Evolutionary conservation across 1,140 invertebrate species (phyloP).

Genomic region (Nylanderia fulva): DNA sequence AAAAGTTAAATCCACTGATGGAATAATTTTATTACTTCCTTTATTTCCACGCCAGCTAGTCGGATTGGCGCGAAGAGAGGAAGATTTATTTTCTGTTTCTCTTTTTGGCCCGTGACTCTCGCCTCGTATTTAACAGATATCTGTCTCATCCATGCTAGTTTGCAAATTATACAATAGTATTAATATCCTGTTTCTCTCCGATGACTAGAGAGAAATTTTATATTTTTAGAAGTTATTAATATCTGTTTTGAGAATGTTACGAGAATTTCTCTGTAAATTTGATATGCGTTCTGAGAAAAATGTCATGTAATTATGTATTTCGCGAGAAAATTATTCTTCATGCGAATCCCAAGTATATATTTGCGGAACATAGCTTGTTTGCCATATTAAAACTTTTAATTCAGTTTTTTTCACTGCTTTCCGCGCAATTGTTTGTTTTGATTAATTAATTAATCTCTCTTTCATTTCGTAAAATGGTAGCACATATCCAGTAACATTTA

Average conservation of each 20-base stretch:
- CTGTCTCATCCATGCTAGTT: not conserved
- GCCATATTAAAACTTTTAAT: slow-evolving; percentile 30
- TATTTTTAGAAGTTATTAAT: not conserved
- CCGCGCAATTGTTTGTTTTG: slow-evolving; percentile 42
- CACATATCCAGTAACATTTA: slow-evolving; percentile 4
- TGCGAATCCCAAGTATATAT: not conserved
- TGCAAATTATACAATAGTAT: slow-evolving; percentile 4
- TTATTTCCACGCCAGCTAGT: not conserved
- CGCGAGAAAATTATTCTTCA: not conserved
- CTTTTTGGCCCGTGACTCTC: not conserved
- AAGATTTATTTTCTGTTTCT: slow-evolving; percentile 27
- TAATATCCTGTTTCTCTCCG: slow-evolving; percentile 1
- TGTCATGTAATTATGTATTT: not conserved
- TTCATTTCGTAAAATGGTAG: not conserved
- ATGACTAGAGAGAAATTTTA: not conserved
- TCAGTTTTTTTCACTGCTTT: not conserved
- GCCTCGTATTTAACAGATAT: slow-evolving; percentile 23
- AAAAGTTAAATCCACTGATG: slow-evolving; percentile 43
- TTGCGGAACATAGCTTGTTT: slow-evolving; percentile 8
- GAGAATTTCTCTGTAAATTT: not conserved
- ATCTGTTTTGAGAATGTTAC: not conserved
- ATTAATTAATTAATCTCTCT: slow-evolving; percentile 37
- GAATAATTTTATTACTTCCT: slow-evolving; percentile 55
- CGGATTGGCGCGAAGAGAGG: not conserved
- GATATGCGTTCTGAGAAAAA: not conserved